Evolutionary conservation across 2,888 invertebrate genomes (phyloP), one percentile per base, ranked within the genome.

Genomic region (Acanthosepion esculentum): DNA sequence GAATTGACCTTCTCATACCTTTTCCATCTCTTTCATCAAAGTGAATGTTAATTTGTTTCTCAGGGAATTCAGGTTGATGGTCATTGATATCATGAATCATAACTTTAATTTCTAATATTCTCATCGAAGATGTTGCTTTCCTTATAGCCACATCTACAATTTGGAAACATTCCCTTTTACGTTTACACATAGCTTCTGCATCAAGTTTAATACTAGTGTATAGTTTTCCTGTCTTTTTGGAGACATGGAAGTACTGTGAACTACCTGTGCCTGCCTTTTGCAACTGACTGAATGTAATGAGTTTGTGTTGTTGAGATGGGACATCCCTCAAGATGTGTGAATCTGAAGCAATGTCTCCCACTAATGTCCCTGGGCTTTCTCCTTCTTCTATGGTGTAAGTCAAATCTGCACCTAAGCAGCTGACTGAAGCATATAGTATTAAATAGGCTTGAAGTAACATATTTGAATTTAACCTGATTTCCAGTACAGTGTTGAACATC

Each of bases 141-240:
- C 93, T 48, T n/a, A 93, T 53, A n/a, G 93, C 93, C 26, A 93
- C 93, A 53, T 93, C 53, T 18, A 93, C 50, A 26, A 93, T 48
- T 93, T 53, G 48, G 29, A 53, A 93, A 50, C 93, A 93, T 93
- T 93, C 50, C 50, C 53, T 50, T n/a, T 93, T 93, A 48, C 53
- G 53, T 93, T 48, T 93, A 12, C 93, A 93, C 93, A 93, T 48
- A 18, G 93, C 48, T 53, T 93, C 93, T 53, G 93, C 93, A 93
- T 93, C 93, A 41, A 93, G 50, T 93, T 53, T 53, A 18, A 53
- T 18, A 12, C 20, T 93, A n/a, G 93, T 50, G 33, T 93, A 93
- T 10, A 93, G 93, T 93, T 93, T 93, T 29, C 93, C 93, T 93
- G 93, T 48, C 18, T 78, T 78, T n/a, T 93, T 93, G 50, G 93